Base-by-base conservation (phyloP, 2,797 vertebrate genomes). In the Chloroceryle amazona region DNA sequence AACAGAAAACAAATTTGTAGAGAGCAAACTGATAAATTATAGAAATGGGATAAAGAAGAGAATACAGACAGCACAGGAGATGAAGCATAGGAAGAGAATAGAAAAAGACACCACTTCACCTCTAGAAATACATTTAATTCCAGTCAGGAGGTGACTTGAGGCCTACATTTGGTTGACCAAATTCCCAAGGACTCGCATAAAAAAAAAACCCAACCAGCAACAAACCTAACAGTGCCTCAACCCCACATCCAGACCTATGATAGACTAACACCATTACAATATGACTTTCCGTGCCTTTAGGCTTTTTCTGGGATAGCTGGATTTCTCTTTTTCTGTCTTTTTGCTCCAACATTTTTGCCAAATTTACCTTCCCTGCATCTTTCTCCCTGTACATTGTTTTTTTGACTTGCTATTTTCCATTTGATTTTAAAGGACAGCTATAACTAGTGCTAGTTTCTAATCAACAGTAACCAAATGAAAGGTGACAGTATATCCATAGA, bases 21-120 rank as follows among this genome's bases (percentile, higher is more conserved):
- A 87, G 26, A 87, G 14, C 75, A 95, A 90, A 61, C 33, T 60
- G 68, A 66, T 42, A 81, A 73, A 33, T 76, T 12, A 87, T 28
- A 54, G 62, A 86, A 95, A 68, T 9, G 13, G 35, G 12, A 85
- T 26, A 51, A 7, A 16, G 37, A 80, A 49, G 54, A 58, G 47
- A 81, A 35, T 5, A 37, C 70, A 62, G 65, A 46, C 73, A 91
- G 37, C 66, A 74, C 65, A 81, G 42, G 46, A 92, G 68, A 74
- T 60, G 62, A 55, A 87, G 6, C 16, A 63, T 31, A 65, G n/a
- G 68, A 66, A 58, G 7, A 62, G 6, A 86, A 55, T 2, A 79
- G 25, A 44, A 68, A 65, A 31, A 55, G 19, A 61, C 21, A 68
- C 4, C n/a, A 54, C 10, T 49, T 60, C 29, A 76, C 20, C 31